Conservation (phyloP, 1,140 invertebrate species). For the Dinothrombium tinctorium region DNA sequence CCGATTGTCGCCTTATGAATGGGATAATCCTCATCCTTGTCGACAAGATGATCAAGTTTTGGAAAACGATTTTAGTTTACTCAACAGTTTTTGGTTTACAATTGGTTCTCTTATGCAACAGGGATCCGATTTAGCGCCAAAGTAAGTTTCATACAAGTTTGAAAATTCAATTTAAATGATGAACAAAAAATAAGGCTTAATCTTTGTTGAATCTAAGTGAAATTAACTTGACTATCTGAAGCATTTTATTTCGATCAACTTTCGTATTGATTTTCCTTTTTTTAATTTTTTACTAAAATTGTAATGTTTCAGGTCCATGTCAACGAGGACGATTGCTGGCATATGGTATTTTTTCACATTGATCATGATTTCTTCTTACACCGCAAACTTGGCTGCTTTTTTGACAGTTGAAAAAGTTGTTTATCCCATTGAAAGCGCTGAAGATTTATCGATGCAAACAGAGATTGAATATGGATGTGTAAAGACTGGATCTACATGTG, state of each 20-base stretch:
- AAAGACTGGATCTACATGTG: slow-evolving; percentile 23
- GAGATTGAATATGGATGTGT: slow-evolving; percentile 29
- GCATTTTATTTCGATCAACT: background rate
- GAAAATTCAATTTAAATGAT: too few species aligned
- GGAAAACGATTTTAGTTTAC: slow-evolving; percentile 44
- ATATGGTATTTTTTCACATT: slow-evolving; percentile 32
- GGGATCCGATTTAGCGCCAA: slow-evolving; percentile 44
- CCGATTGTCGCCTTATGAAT: slow-evolving; percentile 77
- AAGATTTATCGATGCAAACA: slow-evolving; percentile 29
- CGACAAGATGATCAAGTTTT: slow-evolving; percentile 43
- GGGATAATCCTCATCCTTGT: slow-evolving; percentile 47
- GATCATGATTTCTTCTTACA: slow-evolving; percentile 33
- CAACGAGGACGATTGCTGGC: slow-evolving; percentile 22
- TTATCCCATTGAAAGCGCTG: slow-evolving; percentile 27
- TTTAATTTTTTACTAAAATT: background rate
- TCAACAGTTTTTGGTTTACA: slow-evolving; percentile 47
- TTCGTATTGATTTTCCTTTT: background rate
- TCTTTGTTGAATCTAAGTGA: too few species aligned
- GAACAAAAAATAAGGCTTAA: too few species aligned
- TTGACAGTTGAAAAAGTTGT: slow-evolving; percentile 30
- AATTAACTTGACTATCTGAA: too few species aligned
- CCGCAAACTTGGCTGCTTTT: slow-evolving; percentile 32
- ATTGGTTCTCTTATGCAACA: slow-evolving; percentile 85
- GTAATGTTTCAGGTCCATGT: slow-evolving; percentile 18
- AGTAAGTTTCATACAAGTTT: slow-evolving; percentile 20